These are phyloP conservation scores for Chloroceryle amazona DNA, from an alignment of 2,797 vertebrate genomes.

Conservation along the genomic window DNA sequence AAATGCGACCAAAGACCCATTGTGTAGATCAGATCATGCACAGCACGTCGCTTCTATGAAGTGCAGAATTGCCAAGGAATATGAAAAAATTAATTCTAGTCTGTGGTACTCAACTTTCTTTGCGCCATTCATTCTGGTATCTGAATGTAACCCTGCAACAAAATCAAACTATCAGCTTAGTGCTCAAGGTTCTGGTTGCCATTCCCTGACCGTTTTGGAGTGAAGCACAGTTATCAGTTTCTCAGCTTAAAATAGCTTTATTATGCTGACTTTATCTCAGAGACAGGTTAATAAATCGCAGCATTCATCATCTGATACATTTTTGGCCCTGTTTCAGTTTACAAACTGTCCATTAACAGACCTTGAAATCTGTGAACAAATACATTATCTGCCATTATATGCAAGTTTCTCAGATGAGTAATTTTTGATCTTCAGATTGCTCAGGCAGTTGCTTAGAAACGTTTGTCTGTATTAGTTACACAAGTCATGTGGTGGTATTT, in stretches of 20 bases:
- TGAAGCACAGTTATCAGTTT: background rate
- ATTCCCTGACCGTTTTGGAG: background rate
- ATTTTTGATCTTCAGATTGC: constrained; percentile 68
- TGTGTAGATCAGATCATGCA: background rate
- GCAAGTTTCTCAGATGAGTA: constrained; percentile 69
- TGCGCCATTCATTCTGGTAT: background rate
- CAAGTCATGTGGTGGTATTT: constrained; percentile 47
- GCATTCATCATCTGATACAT: constrained; percentile 16
- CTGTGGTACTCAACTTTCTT: background rate
- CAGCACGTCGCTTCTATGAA: background rate
- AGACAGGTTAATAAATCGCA: constrained; percentile 26
- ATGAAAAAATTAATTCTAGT: background rate
- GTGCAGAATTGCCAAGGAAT: background rate
- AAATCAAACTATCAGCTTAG: background rate
- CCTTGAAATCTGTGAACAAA: constrained; percentile 63
- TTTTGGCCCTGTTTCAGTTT: constrained; percentile 28
- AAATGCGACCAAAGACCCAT: background rate
- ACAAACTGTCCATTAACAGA: constrained; percentile 58
- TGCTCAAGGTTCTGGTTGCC: background rate
- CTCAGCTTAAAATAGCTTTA: background rate
- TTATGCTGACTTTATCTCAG: background rate
- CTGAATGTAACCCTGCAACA: background rate
- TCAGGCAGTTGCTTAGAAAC: constrained; percentile 69
- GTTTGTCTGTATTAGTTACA: constrained; percentile 72
- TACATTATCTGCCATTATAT: constrained; percentile 47